phyloP scores from a whole-genome alignment of 2,888 invertebrate species.

The Nipponacmea schrenckii region DNA sequence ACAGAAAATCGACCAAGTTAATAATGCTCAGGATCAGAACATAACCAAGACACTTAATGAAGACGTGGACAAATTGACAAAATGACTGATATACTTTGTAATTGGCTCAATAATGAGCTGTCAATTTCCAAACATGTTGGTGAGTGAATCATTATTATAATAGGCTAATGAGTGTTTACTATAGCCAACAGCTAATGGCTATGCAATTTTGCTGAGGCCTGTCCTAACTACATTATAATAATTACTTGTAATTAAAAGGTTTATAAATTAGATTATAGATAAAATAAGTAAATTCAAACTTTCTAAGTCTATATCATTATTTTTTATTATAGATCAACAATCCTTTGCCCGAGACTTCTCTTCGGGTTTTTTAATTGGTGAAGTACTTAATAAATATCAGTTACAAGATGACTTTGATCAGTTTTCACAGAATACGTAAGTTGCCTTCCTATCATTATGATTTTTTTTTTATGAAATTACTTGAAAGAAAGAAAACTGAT shows the following conservation, averaged over 20 bases:
- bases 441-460: not conserved
- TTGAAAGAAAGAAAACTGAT: no score
- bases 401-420: conserved; percentile 68
- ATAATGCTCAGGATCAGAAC: no score
- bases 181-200: no score
- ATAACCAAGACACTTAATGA: no score
- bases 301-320: no score
- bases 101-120: conserved; percentile 67
- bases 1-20: no score
- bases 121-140: conserved; percentile 59
- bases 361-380: conserved; percentile 67
- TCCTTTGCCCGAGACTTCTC: conserved; percentile 65
- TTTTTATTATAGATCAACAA: conserved; percentile 45
- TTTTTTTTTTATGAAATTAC: not conserved
- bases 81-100: conserved; percentile 67
- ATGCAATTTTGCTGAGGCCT: no score
- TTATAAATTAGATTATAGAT: no score
- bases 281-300: no score
- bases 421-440: conserved; percentile 66
- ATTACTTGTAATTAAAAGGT: no score
- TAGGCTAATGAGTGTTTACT: no score
- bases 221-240: no score
- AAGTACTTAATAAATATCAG: conserved; percentile 64
- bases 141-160: conserved; percentile 45
- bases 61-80: conserved; percentile 24